phyloP scores from a whole-genome alignment of 2,888 invertebrate species.

The Napeogenes sylphis region DNA sequence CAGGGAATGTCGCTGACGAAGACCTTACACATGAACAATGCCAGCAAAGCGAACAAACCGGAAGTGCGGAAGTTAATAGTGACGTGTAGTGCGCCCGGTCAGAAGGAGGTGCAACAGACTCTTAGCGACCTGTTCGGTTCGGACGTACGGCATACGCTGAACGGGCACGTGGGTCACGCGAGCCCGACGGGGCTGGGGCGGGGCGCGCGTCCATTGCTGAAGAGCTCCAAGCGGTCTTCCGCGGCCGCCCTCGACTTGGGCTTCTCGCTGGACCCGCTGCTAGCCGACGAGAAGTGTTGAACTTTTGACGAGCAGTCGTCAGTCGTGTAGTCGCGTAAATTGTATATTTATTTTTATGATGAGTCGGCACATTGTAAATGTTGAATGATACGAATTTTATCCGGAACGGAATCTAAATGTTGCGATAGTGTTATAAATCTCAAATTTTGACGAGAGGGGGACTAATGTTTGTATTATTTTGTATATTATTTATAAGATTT shows the following conservation, averaged over 20 bases:
- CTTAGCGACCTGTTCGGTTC: conserved; percentile 56
- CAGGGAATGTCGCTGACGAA: conserved; percentile 63
- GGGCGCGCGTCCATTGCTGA: conserved; percentile 42
- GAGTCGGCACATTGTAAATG: conserved; percentile 57
- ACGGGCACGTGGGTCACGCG: conserved; percentile 39
- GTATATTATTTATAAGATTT: conserved; percentile 76
- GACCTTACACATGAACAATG: conserved; percentile 64
- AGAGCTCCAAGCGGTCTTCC: conserved; percentile 50
- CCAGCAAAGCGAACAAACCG: conserved; percentile 65
- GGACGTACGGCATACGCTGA: conserved; percentile 51
- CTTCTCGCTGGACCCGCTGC: conserved; percentile 67
- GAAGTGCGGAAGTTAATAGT: conserved; percentile 73
- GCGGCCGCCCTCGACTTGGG: conserved; percentile 61
- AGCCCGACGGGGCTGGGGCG: conserved; percentile 33
- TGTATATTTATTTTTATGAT: conserved; percentile 75
- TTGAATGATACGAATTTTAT: conserved; percentile 62
- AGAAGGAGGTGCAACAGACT: conserved; percentile 47
- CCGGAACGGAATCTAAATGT: conserved; percentile 57
- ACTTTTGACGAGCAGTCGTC: conserved; percentile 47
- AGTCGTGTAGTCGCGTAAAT: conserved; percentile 68
- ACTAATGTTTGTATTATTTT: conserved; percentile 76
- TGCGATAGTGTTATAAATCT: conserved; percentile 64
- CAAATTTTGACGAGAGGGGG: conserved; percentile 60
- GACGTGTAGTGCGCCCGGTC: conserved; percentile 59
- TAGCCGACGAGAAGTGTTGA: conserved; percentile 75